Base-by-base conservation (phyloP, 1,140 invertebrate genomes). In the Telenomus remus region DNA sequence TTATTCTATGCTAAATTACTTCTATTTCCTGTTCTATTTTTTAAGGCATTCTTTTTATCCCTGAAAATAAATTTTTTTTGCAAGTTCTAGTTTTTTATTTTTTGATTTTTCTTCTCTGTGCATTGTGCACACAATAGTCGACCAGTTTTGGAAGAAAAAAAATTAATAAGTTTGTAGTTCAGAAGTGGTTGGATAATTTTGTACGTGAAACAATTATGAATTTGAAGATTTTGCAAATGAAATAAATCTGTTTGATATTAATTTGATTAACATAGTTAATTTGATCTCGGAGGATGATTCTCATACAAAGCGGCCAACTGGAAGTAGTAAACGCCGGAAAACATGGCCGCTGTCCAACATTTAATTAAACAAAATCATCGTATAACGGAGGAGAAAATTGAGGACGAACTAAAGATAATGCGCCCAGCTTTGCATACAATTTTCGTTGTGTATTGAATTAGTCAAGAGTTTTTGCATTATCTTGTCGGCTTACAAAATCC, bases 301-400 rank as follows among this genome's bases (percentile, higher is more conserved):
- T 61, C 71, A 37, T 74, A 55, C 16, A 55, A 48, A 15, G 53
- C 43, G 57, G 63, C 43, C 50, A 46, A n/a, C 63, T 74, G 57
- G 71, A 74, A 65, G 57, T 63, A 43, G 53, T 63, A 68, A 68
- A 74, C 51, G 53, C 63, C 71, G 71, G 63, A 74, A 74, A 68
- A 74, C 57, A 56, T 68, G 57, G 64, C 71, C 57, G 27, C 46
- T 63, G 53, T 68, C 71, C 64, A 63, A 68, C 63, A 74, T 68
- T 74, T 74, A 74, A 74, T 74, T 74, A 74, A 74, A 74, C 71
- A 74, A 74, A 74, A 68, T 74, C 53, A 74, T 74, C 71, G 51
- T 63, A 74, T 68, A 74, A 74, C 64, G 64, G 51, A 57, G 57
- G 63, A 74, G 64, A 63, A 74, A 68, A 74, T 74, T 74, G 64